Evolutionary conservation across 2,888 invertebrate genomes (phyloP).

Genomic region (Anoplius nigerrimus): DNA sequence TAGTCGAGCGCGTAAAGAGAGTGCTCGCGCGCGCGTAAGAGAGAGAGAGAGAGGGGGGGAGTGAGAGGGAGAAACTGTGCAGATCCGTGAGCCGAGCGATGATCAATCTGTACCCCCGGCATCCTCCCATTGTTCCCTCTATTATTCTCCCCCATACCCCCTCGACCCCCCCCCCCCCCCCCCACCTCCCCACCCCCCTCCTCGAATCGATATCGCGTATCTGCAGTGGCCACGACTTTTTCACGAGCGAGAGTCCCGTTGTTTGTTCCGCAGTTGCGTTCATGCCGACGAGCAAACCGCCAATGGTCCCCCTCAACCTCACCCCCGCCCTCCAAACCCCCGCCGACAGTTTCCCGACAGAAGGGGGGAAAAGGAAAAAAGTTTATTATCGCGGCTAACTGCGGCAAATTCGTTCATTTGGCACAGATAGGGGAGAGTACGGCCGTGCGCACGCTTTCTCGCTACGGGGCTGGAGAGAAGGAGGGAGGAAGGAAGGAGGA

Average conservation of each 20-base stretch:
- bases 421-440: slow-evolving; percentile 40
- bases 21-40: too few species aligned
- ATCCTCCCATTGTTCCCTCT: too few species aligned
- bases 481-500: neutral
- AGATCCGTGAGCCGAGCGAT: too few species aligned
- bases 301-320: slow-evolving; percentile 11
- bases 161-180: slow-evolving; percentile 1
- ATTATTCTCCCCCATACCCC: slow-evolving; percentile 28
- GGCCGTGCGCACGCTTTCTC: slow-evolving; percentile 17
- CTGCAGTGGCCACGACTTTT: slow-evolving; percentile 43
- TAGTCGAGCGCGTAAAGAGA: too few species aligned
- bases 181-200: slow-evolving; percentile 32
- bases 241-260: slow-evolving; percentile 21
- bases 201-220: slow-evolving; percentile 42
- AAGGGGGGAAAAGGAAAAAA: slow-evolving; percentile 27
- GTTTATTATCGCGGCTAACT: slow-evolving; percentile 52
- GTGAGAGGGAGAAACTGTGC: too few species aligned
- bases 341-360: too few species aligned
- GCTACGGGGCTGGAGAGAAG: too few species aligned
- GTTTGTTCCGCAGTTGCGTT: slow-evolving; percentile 40
- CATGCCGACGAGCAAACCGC: slow-evolving; percentile 11
- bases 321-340: too few species aligned
- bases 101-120: too few species aligned
- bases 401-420: slow-evolving; percentile 53
- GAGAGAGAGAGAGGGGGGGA: too few species aligned